Evolutionary conservation across 2,888 invertebrate species (phyloP).

Genomic region (Tridacna crocea): DNA sequence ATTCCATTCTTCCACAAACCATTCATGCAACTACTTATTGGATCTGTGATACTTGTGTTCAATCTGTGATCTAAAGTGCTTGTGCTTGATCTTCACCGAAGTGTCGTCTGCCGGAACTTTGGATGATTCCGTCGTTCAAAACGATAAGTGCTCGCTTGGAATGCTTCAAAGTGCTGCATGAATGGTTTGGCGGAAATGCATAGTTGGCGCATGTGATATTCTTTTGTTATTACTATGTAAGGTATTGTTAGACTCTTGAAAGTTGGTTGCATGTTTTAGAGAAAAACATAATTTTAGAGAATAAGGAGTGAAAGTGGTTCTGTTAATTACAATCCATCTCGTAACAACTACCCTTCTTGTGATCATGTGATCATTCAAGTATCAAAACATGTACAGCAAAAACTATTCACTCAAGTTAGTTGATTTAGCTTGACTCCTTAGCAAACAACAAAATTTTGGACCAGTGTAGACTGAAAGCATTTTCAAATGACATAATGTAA

Average conservation of each 20-base stretch:
- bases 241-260: background rate
- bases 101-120: background rate
- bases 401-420: too few species aligned
- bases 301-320: too few species aligned
- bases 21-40: constrained; percentile 53
- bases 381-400: too few species aligned
- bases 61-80: constrained; percentile 8
- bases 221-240: background rate
- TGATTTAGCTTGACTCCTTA: too few species aligned
- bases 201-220: constrained; percentile 29
- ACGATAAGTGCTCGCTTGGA: constrained; percentile 37
- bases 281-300: too few species aligned
- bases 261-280: background rate
- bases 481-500: too few species aligned
- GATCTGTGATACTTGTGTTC: constrained; percentile 27
- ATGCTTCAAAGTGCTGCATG: constrained; percentile 50
- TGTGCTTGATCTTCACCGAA: background rate
- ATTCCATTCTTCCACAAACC: constrained; percentile 45
- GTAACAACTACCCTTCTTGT: too few species aligned
- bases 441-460: too few species aligned
- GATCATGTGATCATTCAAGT: too few species aligned
- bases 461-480: too few species aligned
- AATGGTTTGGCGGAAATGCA: constrained; percentile 49
- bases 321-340: too few species aligned
- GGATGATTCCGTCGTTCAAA: background rate